Evolutionary conservation across 1,140 invertebrate genomes (phyloP).

Genomic region (Hyles euphorbiae): DNA sequence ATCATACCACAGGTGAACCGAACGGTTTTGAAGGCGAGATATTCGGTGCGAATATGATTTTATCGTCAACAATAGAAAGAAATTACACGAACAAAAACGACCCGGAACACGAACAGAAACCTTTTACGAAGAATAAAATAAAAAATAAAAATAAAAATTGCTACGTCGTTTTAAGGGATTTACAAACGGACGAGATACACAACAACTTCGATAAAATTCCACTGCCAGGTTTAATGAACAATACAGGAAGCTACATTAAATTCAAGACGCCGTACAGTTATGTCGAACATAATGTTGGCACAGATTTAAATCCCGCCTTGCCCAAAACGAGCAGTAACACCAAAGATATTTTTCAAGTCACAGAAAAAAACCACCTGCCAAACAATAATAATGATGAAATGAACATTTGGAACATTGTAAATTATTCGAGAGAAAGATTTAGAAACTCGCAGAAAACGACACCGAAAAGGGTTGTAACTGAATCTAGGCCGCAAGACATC

Average conservation of each 20-base stretch:
- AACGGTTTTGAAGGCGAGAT: conserved; percentile 82
- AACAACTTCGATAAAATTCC: conserved; percentile 25
- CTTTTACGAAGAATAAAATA: conserved; percentile 48
- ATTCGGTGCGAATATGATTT: conserved; percentile 80
- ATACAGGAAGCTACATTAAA: conserved; percentile 35
- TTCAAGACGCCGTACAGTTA: conserved; percentile 34
- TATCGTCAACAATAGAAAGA: conserved; percentile 75
- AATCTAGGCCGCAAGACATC: conserved; percentile 20
- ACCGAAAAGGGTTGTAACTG: conserved; percentile 8
- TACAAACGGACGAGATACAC: conserved; percentile 27
- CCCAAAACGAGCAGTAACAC: conserved; percentile 1
- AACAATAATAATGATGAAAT: conserved; percentile 22
- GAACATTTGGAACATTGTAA: conserved; percentile 42
- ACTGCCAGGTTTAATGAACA: conserved; percentile 15
- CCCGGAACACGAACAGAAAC: conserved; percentile 41
- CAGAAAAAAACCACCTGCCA: background rate
- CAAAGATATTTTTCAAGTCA: background rate
- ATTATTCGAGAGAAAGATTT: conserved; percentile 31
- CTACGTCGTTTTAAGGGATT: conserved; percentile 45
- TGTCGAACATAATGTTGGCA: conserved; percentile 37
- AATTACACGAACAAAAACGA: conserved; percentile 50
- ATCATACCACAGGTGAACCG: conserved; percentile 57
- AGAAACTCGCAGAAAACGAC: conserved; percentile 18
- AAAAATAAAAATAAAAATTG: conserved; percentile 26
- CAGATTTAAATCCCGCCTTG: conserved; percentile 18